A percentile compares a stretch with the other conserved stretches of the same genome.
Evolutionary conservation across 2,888 invertebrate species (phyloP).

Genomic region (Scotopteryx bipunctaria): DNA sequence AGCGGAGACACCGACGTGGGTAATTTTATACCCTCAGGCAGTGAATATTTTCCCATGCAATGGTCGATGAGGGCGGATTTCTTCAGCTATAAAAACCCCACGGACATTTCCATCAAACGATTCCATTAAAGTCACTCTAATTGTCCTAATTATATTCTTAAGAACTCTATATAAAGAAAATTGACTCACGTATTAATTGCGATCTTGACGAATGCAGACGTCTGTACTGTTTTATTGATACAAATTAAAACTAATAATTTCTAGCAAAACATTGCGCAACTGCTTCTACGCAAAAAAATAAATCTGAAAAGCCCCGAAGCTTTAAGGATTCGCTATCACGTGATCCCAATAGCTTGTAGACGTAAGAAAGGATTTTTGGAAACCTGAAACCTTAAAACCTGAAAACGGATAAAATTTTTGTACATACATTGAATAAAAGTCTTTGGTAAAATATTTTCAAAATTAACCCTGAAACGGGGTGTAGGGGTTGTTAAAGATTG

Average conservation of each 20-base stretch:
- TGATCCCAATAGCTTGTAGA: no score
- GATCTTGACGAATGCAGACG: conserved; percentile 12
- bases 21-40: neutral
- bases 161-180: neutral
- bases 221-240: neutral
- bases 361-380: no score
- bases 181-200: conserved; percentile 8
- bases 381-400: no score
- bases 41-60: neutral
- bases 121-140: conserved; percentile 5
- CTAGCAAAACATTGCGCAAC: neutral
- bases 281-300: no score
- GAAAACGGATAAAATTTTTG: no score
- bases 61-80: conserved; percentile 7
- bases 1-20: no score
- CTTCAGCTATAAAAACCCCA: conserved; percentile 16
- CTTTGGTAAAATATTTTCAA: no score
- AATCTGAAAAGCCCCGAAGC: no score
- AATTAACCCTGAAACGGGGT: no score
- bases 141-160: conserved; percentile 6
- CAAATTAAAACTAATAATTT: conserved; percentile 4
- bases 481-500: no score
- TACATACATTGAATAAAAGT: no score
- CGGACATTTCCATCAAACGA: conserved; percentile 15
- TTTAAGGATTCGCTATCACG: no score